phyloP scores from a whole-genome alignment of 1,140 invertebrate genomes.

The Archivesica marissinica region DNA sequence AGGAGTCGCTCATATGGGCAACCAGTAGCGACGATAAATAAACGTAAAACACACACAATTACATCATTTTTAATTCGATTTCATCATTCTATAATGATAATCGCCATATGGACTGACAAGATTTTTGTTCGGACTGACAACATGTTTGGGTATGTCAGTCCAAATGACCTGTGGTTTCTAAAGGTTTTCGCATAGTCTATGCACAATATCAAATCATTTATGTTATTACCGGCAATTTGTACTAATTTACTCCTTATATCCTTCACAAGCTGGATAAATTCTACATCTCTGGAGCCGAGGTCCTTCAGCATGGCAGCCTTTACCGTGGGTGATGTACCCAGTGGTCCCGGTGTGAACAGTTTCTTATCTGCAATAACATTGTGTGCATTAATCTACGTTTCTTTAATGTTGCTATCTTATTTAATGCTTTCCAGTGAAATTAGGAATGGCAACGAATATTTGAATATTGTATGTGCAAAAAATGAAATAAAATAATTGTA shows the following conservation, averaged over 20 bases:
- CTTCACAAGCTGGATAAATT: slow-evolving; percentile 84
- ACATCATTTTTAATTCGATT: too few relatives aligned
- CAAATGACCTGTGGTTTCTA: too few relatives aligned
- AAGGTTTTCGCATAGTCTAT: too few relatives aligned
- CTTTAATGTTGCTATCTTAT: too few relatives aligned
- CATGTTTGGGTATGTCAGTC: too few relatives aligned
- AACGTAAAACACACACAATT: too few relatives aligned
- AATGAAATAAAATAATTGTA: not conserved
- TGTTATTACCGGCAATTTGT: slow-evolving; percentile 84
- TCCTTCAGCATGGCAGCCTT: slow-evolving; percentile 84
- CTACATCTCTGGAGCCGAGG: slow-evolving; percentile 84
- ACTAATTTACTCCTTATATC: slow-evolving; percentile 82
- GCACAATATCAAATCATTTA: too few relatives aligned
- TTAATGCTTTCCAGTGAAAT: not conserved
- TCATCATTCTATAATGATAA: too few relatives aligned
- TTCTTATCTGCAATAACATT: slow-evolving; percentile 77
- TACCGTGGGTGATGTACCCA: slow-evolving; percentile 83
- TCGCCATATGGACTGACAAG: too few relatives aligned
- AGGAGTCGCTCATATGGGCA: too few relatives aligned
- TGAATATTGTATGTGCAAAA: not conserved
- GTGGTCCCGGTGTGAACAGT: slow-evolving; percentile 86
- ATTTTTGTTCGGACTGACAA: too few relatives aligned
- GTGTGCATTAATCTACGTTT: not conserved
- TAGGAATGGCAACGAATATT: not conserved
- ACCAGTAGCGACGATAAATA: too few relatives aligned